Evolutionary conservation across 2,888 invertebrate genomes (phyloP), one percentile per base, ranked within the genome.

Genomic region (Drosophila mimica): DNA sequence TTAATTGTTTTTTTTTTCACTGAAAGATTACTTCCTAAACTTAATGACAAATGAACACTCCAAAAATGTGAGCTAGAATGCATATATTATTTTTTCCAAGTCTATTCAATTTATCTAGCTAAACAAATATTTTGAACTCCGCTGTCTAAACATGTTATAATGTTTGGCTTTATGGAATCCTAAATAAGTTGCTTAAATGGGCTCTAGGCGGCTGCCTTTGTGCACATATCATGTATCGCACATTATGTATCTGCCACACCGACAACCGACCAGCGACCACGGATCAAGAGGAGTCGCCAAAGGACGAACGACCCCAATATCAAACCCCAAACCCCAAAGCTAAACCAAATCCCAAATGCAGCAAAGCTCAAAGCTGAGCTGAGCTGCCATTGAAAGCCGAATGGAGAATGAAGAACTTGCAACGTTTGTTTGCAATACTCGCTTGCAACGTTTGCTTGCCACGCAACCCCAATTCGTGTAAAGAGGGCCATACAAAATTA

Each of bases 221-320:
- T 88, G 82, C 75, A 60, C 78, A 79, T 87, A 88, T 88, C 81
- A 78, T 69, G 63, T 79, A 79, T 66, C 79, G 63, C 81, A 82
- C 84, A 83, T 81, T 79, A 72, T 70, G 60, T 79, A 75, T 69
- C 75, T 46, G 51, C 60, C 73, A 66, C 58, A 72, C 49, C 28
- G 20, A 46, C 74, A 68, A 71, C 70, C 74, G 69, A 79, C 71
- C 78, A 52, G 31, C 6, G 13, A 52, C 31, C 52, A 34, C 20
- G 15, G 33, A 15, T 15, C 4, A 4, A 25, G 46, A 25, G 46
- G 25, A 15, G 46, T 15, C 25, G 51, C 51, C 57, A 28, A 59
- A 60, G 70, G 75, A 64, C 75, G 68, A 77, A 81, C 74, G 74
- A 79, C 75, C 79, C 66, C 75, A 70, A 70, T 78, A 58, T 51